Evolutionary conservation across 92 coral and sea anemone species (phyloP).

Genomic region (Umimayanthus chanpuru): DNA sequence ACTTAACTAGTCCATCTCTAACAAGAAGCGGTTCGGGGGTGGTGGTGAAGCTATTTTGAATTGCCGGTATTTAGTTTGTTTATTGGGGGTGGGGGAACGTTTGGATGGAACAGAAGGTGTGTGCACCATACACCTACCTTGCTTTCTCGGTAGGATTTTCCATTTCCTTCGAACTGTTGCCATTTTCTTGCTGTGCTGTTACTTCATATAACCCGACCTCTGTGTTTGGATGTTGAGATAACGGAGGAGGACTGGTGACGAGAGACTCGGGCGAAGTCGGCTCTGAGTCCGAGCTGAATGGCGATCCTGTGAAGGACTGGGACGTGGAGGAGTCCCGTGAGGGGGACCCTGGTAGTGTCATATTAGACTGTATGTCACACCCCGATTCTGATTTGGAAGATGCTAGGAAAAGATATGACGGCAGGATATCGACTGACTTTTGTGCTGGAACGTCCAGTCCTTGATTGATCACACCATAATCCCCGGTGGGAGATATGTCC

Average conservation of each 20-base stretch:
- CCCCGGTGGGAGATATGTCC: not conserved
- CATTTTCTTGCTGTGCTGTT: not conserved
- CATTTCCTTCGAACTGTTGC: not conserved
- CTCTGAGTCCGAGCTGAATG: conserved; percentile 6
- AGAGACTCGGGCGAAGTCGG: not conserved
- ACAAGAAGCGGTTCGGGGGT: too few species aligned
- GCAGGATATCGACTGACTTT: not conserved
- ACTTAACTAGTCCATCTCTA: too few species aligned
- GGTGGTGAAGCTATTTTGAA: too few species aligned
- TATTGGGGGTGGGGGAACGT: not conserved
- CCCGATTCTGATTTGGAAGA: not conserved
- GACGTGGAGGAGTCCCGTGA: not conserved
- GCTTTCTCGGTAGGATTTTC: not conserved
- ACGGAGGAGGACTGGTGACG: not conserved
- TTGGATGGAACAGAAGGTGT: too few species aligned
- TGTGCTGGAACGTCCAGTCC: not conserved
- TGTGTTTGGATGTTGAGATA: not conserved
- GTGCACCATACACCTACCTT: not conserved
- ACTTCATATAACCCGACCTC: not conserved
- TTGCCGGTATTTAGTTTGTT: not conserved
- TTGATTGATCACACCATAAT: not conserved
- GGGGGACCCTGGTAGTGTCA: not conserved
- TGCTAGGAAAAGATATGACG: not conserved
- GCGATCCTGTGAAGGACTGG: not conserved
- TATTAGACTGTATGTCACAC: not conserved